A percentile compares a stretch with the other conserved stretches of the same genome.
Conservation (phyloP, 1,140 invertebrate genomes). For the Diorhabda sublineata region DNA sequence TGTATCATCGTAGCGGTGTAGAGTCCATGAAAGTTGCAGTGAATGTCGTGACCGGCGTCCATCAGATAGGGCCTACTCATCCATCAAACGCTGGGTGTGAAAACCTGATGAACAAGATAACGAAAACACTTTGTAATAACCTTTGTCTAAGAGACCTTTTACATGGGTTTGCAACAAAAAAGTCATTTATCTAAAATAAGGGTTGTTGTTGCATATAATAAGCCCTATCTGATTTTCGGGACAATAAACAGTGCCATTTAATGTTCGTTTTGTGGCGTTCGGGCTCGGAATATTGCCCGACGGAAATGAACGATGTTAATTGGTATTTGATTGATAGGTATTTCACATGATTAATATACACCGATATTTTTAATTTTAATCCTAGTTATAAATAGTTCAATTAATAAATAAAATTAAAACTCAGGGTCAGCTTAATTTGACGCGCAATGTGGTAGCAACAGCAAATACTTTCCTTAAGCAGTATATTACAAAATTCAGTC, state of each 20-base stretch:
- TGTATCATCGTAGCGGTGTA: slow-evolving; percentile 10
- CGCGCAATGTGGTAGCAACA: too few species aligned
- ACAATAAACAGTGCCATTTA: slow-evolving; percentile 29
- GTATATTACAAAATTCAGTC: too few species aligned
- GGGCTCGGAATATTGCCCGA: slow-evolving; percentile 20
- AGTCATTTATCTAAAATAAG: slow-evolving; percentile 46
- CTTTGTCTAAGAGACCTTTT: slow-evolving; percentile 46
- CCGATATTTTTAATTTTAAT: background rate
- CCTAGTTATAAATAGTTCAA: background rate
- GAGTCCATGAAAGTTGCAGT: slow-evolving; percentile 35
- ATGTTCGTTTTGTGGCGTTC: slow-evolving; percentile 25
- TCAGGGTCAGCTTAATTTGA: background rate
- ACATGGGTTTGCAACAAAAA: slow-evolving; percentile 43
- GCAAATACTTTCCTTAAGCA: too few species aligned
- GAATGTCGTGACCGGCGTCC: slow-evolving; percentile 44
- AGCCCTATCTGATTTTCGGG: slow-evolving; percentile 33
- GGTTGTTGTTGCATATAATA: slow-evolving; percentile 42
- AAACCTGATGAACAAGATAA: slow-evolving; percentile 46
- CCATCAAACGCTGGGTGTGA: slow-evolving; percentile 47
- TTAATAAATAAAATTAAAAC: background rate
- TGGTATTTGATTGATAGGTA: background rate
- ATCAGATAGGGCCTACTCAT: slow-evolving; percentile 44
- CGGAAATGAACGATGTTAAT: background rate
- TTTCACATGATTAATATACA: background rate
- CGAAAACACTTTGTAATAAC: slow-evolving; percentile 46